Evolutionary conservation across 2,888 invertebrate species (phyloP), one percentile per base, ranked within the genome.

Genomic region (Exocentrus adspersus): DNA sequence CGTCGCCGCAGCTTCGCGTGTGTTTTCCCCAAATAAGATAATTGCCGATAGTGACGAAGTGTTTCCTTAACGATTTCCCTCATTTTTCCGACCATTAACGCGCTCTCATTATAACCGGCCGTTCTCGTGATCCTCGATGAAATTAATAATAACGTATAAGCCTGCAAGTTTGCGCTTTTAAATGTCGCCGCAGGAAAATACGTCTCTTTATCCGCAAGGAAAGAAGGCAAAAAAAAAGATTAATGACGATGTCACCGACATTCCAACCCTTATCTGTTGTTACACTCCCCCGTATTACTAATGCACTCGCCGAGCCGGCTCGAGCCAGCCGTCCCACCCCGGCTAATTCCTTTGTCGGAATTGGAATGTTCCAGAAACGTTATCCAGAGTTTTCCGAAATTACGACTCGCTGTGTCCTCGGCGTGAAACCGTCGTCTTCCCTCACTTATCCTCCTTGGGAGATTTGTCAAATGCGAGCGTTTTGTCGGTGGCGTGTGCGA

Each of bases 231-330:
- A 46, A 59, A 63, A 53, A 63, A 63, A 63, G 63, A 76, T 76
- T 75, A 76, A 76, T 75, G 75, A 62, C 53, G 52, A 67, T 71
- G 76, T 76, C 76, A 76, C 67, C 68, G 75, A 72, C 76, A 76
- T 74, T 72, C 70, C 74, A 74, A 70, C 74, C 73, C 71, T 73
- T 75, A 70, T 74, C 57, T 46, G 30, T 57, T 21, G 57, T 45
- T 56, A 56, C 61, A 43, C 56, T 56, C 61, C 61, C 54, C 56
- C 50, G 50, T 28, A 56, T 62, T 62, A 50, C 61, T 62, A 62
- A 62, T 62, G 61, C 61, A 42, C 61, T 54, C 16, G 43, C 17
- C 17, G 48, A 41, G 32, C n/a, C 10, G 37, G 32, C 3, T 12
- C 24, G 7, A 24, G 24, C 7, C 24, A 24, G 24, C 7, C 7